Evolutionary conservation across 2,113 vertebrate species (phyloP), one percentile per base, ranked within the genome.

Genomic region (Paedocypris sp.): DNA sequence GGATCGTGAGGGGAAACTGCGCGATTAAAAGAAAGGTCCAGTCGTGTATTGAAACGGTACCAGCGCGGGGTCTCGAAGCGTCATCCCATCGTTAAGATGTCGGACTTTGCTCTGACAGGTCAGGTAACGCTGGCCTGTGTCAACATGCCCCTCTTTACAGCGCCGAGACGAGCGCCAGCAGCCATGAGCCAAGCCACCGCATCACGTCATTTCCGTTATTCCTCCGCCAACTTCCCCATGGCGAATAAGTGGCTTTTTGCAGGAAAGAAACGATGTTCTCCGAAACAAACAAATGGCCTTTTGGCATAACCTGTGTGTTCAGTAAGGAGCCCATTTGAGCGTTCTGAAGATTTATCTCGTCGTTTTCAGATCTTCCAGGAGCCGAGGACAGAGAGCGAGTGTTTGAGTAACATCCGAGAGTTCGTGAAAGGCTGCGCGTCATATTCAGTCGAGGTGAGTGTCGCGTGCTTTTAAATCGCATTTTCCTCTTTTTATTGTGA

Each of bases 401-500:
- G 84, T 71, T 84, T 92, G 79, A 87, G 83, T 78, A 97, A 94
- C 80, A 89, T 97, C 61, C 83, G 71, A 60, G 89, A 92, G 84
- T 97, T 95, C 68, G 73, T 94, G 64, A 85, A 83, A 75, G 91
- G 86, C 81, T 94, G 91, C 74, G 85, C 77, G 52, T 71, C 79
- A 58, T 89, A 92, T 76, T 86, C 84, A 19, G 83, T 96, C 69
- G 92, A 96, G 89, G 92, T 96, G 84, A 91, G 91, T 78, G 5
- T 6, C 39, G 13, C 48, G 5, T 56, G 35, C 22, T 25, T 4
- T 41, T 26, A 35, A 3, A 7, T 16, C 49, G 3, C 4, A 15
- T 29, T 15, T 3, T 8, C 7, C 23, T n/a, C 16, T 62, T 11
- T n/a, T n/a, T 19, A 22, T 18, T 8, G 16, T 47, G 12, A 10